These are phyloP conservation scores for Kryphioiulus occultus DNA, from an alignment of 2,888 invertebrate genomes.

Conservation along the genomic window DNA sequence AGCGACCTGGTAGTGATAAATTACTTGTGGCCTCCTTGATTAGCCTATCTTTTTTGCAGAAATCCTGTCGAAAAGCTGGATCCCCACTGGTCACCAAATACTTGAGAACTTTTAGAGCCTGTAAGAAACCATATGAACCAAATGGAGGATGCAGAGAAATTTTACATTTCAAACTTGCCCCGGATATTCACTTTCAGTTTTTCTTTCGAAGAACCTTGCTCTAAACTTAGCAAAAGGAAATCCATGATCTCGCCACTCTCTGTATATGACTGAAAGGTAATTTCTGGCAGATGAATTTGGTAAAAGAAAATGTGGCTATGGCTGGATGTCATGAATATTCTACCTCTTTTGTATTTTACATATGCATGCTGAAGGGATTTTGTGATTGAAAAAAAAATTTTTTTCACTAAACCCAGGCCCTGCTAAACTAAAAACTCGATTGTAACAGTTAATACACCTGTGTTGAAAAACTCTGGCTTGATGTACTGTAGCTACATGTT, in stretches of 20 bases:
- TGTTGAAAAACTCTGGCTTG: no score
- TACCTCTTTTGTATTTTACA: no score
- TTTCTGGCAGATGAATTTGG: not conserved
- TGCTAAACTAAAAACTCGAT: no score
- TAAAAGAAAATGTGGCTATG: not conserved
- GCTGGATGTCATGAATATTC: not conserved
- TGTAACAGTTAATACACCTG: no score
- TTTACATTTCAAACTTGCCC: not conserved
- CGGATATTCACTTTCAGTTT: constrained; percentile 17
- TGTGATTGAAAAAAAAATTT: not conserved
- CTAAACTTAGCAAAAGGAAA: constrained; percentile 24
- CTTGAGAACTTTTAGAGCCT: constrained; percentile 41
- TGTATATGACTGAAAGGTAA: not conserved
- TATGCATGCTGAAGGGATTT: not conserved
- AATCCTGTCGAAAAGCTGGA: not conserved
- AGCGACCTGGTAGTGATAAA: no score
- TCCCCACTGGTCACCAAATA: constrained; percentile 2
- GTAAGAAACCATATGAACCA: not conserved
- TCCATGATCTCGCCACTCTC: constrained; percentile 22
- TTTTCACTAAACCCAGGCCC: no score
- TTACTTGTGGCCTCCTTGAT: constrained; percentile 48
- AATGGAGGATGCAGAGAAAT: not conserved
- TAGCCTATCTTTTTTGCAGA: constrained; percentile 15
- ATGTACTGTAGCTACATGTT: no score
- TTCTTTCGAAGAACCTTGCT: not conserved